phyloP scores from a whole-genome alignment of 2,888 invertebrate species.

The Eretmocerus hayati region DNA sequence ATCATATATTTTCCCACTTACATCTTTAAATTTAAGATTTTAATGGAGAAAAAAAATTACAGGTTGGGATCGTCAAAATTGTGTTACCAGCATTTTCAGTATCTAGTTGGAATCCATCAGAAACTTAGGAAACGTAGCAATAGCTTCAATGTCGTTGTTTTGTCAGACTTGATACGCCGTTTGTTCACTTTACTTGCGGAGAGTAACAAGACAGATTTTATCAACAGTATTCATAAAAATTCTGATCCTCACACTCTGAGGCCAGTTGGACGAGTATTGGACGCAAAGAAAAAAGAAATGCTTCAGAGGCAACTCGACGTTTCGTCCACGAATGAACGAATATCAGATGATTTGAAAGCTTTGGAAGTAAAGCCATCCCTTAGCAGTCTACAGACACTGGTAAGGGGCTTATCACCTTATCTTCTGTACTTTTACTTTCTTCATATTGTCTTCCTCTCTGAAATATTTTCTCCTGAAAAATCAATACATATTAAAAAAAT shows the following conservation, averaged over 20 bases:
- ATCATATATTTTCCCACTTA: neutral
- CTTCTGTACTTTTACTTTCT: neutral
- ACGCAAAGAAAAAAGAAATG: conserved; percentile 22
- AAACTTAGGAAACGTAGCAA: conserved; percentile 26
- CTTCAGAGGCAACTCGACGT: conserved; percentile 20
- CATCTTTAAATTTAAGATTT: neutral
- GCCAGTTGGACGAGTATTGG: conserved; percentile 21
- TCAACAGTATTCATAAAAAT: conserved; percentile 23
- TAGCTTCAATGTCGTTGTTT: conserved; percentile 29
- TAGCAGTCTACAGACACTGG: conserved; percentile 31
- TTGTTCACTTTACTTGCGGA: conserved; percentile 32
- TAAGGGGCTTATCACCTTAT: too few relatives aligned
- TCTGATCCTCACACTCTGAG: conserved; percentile 21
- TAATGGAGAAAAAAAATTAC: conserved; percentile 4
- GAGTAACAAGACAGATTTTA: conserved; percentile 26
- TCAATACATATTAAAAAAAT: neutral
- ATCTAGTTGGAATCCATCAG: conserved; percentile 32
- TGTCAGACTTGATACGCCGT: conserved; percentile 33
- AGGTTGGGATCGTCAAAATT: conserved; percentile 34
- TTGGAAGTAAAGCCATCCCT: conserved; percentile 29
- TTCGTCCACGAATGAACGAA: conserved; percentile 5
- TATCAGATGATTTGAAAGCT: conserved; percentile 21
- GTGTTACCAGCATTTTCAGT: conserved; percentile 32
- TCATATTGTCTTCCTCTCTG: neutral
- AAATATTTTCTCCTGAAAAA: neutral